phyloP scores from a whole-genome alignment of 2,113 vertebrate genomes.

The Rhynchopsitta pachyrhyncha region DNA sequence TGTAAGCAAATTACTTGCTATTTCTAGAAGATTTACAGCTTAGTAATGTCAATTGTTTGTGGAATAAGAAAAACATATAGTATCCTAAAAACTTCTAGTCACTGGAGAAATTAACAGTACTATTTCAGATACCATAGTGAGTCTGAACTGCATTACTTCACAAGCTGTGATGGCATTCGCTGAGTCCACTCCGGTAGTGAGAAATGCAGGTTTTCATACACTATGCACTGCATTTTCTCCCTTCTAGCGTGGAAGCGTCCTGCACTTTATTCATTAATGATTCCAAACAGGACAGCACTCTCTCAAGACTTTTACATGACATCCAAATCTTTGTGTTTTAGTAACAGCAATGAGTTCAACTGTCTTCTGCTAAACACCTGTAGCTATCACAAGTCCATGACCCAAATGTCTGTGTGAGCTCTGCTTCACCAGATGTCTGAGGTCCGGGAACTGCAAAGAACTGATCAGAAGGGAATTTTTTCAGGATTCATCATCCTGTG shows the following conservation, averaged over 20 bases:
- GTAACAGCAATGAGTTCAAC: not conserved
- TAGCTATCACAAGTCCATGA: not conserved
- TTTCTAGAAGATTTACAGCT: not conserved
- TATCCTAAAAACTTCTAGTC: not conserved
- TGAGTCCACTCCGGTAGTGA: not conserved
- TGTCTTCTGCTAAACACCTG: not conserved
- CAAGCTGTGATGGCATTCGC: not conserved
- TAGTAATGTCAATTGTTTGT: not conserved
- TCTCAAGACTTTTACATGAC: not conserved
- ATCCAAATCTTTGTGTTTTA: not conserved
- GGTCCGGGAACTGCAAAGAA: not conserved
- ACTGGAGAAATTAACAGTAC: not conserved
- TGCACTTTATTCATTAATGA: not conserved
- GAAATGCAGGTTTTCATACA: not conserved
- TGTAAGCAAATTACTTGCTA: not conserved
- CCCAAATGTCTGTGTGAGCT: not conserved
- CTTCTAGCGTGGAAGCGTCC: rapidly evolving
- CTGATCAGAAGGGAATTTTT: not conserved
- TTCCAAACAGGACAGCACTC: not conserved
- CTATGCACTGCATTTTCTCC: not conserved
- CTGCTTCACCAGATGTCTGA: not conserved
- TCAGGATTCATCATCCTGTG: not conserved
- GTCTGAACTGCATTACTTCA: not conserved
- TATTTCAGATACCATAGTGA: rapidly evolving
- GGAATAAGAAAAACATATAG: not conserved